A percentile compares a stretch with the other conserved stretches of the same genome.
Evolutionary conservation across 2,888 invertebrate species (phyloP).

Genomic region (Cataglyphis altisquamis): DNA sequence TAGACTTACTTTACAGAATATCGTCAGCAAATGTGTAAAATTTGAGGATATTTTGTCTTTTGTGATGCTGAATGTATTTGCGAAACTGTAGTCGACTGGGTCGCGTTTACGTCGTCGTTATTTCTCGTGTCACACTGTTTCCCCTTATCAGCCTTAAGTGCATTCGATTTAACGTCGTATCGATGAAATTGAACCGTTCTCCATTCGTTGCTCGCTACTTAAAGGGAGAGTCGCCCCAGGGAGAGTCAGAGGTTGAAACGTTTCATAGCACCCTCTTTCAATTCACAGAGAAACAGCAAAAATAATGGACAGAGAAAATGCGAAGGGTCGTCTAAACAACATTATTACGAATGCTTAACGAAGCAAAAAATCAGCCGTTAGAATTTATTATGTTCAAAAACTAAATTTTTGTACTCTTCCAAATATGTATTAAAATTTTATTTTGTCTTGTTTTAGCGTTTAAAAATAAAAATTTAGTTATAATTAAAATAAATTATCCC

Average conservation of each 20-base stretch:
- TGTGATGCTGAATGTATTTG: not conserved
- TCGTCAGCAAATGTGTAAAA: not conserved
- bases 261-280: slow-evolving; percentile 39
- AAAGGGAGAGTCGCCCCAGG: slow-evolving; percentile 40
- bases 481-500: not conserved
- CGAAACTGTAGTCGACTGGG: slow-evolving; percentile 13
- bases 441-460: not conserved
- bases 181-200: slow-evolving; percentile 49
- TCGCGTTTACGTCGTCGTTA: slow-evolving; percentile 21
- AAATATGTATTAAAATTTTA: slow-evolving; percentile 1
- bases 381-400: not conserved
- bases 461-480: not conserved
- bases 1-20: not conserved
- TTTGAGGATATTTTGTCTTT: not conserved
- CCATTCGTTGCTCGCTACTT: slow-evolving; percentile 49
- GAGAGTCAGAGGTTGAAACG: slow-evolving; percentile 56
- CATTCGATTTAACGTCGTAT: slow-evolving; percentile 28
- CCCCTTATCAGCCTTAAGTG: slow-evolving; percentile 47
- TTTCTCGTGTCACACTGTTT: slow-evolving; percentile 20
- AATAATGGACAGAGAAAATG: slow-evolving; percentile 28
- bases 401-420: not conserved
- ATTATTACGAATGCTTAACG: not conserved
- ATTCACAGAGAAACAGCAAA: slow-evolving; percentile 16
- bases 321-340: not conserved
- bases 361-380: not conserved